These are phyloP conservation scores for Rhinogobio ventralis DNA, from an alignment of 2,797 vertebrate species.

Conservation along the genomic window DNA sequence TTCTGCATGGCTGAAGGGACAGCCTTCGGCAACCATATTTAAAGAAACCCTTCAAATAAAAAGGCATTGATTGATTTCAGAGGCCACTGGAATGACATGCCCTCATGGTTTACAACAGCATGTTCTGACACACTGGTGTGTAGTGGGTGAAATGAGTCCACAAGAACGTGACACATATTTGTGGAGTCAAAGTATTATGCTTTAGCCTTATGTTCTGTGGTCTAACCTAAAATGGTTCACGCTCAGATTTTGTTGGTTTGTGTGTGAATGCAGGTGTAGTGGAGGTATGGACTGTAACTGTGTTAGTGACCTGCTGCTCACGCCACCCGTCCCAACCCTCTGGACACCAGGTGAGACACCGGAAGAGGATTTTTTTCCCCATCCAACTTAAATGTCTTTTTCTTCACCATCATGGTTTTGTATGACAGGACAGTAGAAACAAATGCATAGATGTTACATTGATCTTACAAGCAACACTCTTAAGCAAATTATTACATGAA, in stretches of 20 bases:
- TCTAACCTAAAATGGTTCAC: not conserved
- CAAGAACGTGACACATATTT: conserved; percentile 32
- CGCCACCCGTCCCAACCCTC: conserved; percentile 89
- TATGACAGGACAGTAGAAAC: not conserved
- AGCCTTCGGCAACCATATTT: conserved; percentile 53
- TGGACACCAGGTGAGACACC: conserved; percentile 89
- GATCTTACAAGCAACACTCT: not conserved
- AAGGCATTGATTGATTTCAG: conserved; percentile 29
- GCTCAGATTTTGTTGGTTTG: conserved; percentile 21
- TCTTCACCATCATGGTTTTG: not conserved
- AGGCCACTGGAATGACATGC: conserved; percentile 45
- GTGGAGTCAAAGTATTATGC: conserved; percentile 36
- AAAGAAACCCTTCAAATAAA: conserved; percentile 51
- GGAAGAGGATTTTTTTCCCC: not conserved
- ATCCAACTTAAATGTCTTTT: not conserved
- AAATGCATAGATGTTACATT: not conserved
- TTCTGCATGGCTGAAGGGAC: conserved; percentile 48
- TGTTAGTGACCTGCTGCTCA: conserved; percentile 90
- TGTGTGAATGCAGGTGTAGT: conserved; percentile 71
- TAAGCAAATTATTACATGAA: not conserved
- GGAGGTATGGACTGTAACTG: conserved; percentile 94
- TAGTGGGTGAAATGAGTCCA: conserved; percentile 18
- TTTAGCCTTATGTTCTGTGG: conserved; percentile 20
- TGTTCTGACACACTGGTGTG: conserved; percentile 17
- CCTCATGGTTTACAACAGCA: conserved; percentile 19